Conservation (phyloP, 2,888 invertebrate genomes). For the Clivina fossor region DNA sequence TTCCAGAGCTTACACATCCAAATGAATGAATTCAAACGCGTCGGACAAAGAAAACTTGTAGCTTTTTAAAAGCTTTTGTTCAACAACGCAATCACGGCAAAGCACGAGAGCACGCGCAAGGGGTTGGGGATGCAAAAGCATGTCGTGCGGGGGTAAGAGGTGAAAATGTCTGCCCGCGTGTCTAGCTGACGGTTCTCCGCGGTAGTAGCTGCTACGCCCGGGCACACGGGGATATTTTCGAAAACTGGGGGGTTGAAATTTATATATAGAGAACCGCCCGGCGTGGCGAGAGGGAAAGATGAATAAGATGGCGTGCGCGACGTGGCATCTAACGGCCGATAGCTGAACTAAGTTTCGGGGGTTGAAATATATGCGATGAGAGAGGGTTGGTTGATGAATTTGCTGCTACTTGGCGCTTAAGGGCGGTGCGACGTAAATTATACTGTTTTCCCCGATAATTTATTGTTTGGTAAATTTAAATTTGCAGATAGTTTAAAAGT, state of each 20-base stretch:
- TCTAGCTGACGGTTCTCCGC: background rate
- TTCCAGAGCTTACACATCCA: no score
- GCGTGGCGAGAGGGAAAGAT: background rate
- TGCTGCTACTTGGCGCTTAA: no score
- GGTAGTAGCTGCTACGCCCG: background rate
- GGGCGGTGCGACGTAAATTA: no score
- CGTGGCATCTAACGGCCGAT: constrained; percentile 45
- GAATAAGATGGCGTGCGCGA: background rate
- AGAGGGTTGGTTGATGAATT: no score
- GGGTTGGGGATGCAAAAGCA: no score
- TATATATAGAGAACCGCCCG: no score
- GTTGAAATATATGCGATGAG: constrained; percentile 12
- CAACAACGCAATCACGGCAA: no score
- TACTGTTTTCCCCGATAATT: no score
- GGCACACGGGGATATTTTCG: background rate
- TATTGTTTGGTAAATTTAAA: no score
- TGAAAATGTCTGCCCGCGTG: background rate
- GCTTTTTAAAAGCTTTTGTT: background rate
- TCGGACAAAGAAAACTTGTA: background rate
- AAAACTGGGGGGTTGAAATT: no score
- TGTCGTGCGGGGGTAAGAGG: background rate
- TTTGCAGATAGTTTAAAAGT: no score
- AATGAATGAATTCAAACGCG: background rate
- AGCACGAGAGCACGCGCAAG: no score
- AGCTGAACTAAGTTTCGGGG: constrained; percentile 45